Evolutionary conservation across 2,797 vertebrate genomes (phyloP).

Genomic region (Caiman crocodilus): DNA sequence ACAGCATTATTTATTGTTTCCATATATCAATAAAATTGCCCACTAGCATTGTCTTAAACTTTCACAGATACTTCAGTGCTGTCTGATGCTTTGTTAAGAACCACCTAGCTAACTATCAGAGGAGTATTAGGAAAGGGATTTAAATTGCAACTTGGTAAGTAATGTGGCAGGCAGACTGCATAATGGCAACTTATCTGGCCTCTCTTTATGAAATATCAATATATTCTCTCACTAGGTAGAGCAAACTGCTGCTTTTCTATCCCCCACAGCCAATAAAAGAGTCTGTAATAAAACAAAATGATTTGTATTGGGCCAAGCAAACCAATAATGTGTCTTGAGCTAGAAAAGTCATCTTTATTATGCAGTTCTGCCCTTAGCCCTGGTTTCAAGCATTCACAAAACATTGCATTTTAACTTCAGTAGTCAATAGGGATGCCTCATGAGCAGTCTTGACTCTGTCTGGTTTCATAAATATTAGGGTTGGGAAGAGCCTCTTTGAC

Average conservation of each 20-base stretch:
- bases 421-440: not conserved
- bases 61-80: slow-evolving; percentile 11
- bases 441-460: not conserved
- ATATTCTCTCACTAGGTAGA: not conserved
- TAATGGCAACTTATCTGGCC: not conserved
- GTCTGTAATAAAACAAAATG: not conserved
- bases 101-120: not conserved
- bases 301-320: slow-evolving; percentile 1
- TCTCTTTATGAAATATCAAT: not conserved
- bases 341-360: not conserved
- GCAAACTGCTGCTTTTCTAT: not conserved
- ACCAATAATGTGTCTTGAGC: not conserved
- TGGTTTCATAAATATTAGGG: not conserved
- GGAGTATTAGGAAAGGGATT: not conserved
- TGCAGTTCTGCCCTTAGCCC: not conserved
- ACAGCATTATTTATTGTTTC: slow-evolving; percentile 13
- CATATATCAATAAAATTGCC: slow-evolving; percentile 35
- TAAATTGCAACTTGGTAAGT: not conserved
- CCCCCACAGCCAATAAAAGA: not conserved
- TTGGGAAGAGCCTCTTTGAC: not conserved
- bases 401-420: not conserved
- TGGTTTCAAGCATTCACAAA: not conserved
- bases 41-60: not conserved
- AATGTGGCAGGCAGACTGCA: not conserved
- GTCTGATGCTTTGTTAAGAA: slow-evolving; percentile 7